Base-by-base conservation (phyloP, 1,140 invertebrate genomes). In the Anagrus nilaparvatae region DNA sequence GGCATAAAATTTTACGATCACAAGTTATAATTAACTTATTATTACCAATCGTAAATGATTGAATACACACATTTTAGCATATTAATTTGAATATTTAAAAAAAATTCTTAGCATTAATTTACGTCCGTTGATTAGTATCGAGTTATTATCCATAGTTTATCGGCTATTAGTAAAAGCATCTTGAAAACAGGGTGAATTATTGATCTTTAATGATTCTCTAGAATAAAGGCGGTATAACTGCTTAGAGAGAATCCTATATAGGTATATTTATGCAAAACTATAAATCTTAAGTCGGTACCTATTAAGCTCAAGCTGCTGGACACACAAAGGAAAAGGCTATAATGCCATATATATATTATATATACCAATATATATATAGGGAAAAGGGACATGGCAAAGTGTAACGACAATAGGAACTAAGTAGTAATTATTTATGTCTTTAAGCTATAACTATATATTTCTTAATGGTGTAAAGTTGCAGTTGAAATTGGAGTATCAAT, bases 11-110 rank as follows among this genome's bases (percentile, higher is more conserved):
- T 63, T 61, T 56, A 63, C 47, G 55, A 58, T 49, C 46, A 38
- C 46, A 48, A 57, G 54, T 61, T 61, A 61, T 63, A 64, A 65
- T 64, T 64, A 62, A 59, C 61, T 65, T 61, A 63, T 62, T 63
- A 61, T 63, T 54, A 49, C 43, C 46, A 51, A 59, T 59, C 61
- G 59, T 63, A 61, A 61, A 61, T 50, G 51, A 61, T 61, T 53
- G 50, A 58, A 56, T 55, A 58, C 55, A 29, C 18, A 30, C 37
- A 20, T 29, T 13, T 39, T 39, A 13, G 29, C 18, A 39, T 27
- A 13, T 30, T 35, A 30, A 48, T n/a, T n/a, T n/a, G n/a, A n/a
- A n/a, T n/a, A n/a, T n/a, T 20, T 17, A 17, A 6, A 5, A 25
- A 37, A 9, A 17, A 8, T 17, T 25, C 27, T 37, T 5, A 13